Percentiles rank a stretch among this genome's conserved stretches.
Conservation (phyloP, 2,113 vertebrate genomes). For the Xenus cinereus region DNA sequence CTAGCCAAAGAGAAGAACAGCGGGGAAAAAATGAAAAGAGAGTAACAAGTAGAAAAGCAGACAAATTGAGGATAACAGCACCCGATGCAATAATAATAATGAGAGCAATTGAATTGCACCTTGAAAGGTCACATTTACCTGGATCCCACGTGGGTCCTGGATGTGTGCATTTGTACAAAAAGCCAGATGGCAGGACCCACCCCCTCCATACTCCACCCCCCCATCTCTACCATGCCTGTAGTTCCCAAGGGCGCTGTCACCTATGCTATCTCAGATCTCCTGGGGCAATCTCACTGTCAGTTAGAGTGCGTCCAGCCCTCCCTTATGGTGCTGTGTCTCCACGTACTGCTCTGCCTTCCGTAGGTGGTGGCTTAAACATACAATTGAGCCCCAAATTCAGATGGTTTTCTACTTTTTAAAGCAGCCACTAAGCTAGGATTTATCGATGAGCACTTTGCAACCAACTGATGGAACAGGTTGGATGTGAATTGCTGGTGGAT, state of each 20-base stretch:
- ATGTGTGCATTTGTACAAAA: not conserved
- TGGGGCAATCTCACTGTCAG: not conserved
- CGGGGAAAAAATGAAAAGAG: not conserved
- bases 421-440: not conserved
- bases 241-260: not conserved
- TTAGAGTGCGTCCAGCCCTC: rapidly evolving
- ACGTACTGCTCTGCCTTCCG: not conserved
- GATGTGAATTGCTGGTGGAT: not conserved
- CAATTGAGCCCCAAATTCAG: not conserved
- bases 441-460: not conserved
- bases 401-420: not conserved
- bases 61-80: not conserved
- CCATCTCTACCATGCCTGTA: not conserved
- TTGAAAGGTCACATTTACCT: not conserved
- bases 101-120: not conserved
- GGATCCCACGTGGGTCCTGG: not conserved
- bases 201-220: not conserved
- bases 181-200: not conserved
- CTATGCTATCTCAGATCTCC: not conserved
- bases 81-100: not conserved
- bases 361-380: not conserved
- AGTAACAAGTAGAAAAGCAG: not conserved
- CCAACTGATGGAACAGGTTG: not conserved
- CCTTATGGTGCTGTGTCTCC: not conserved
- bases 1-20: not conserved